A percentile compares a stretch with the other conserved stretches of the same genome.
phyloP scores from a whole-genome alignment of 2,888 invertebrate species.

The Pocota personata region DNA sequence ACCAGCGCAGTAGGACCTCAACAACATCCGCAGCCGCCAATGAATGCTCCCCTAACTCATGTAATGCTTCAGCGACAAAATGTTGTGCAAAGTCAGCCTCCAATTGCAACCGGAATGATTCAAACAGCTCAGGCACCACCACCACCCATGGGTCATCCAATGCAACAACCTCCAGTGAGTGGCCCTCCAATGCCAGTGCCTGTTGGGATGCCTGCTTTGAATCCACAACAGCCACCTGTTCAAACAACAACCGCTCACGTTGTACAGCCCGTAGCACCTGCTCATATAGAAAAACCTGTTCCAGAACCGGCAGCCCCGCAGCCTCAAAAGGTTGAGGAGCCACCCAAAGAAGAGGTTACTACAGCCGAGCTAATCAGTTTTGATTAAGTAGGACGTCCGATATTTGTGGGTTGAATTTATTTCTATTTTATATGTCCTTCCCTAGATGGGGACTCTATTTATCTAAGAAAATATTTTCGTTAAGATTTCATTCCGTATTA shows the following conservation, averaged over 20 bases:
- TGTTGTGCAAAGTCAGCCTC: slow-evolving; percentile 74
- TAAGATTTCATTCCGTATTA: slow-evolving; percentile 57
- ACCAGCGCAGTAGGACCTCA: slow-evolving; percentile 36
- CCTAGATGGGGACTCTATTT: background rate
- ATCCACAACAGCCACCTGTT: slow-evolving; percentile 64
- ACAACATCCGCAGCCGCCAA: slow-evolving; percentile 73
- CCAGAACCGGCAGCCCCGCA: slow-evolving; percentile 77
- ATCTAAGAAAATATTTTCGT: slow-evolving; percentile 44
- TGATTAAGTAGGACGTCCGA: slow-evolving; percentile 84
- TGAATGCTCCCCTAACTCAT: slow-evolving; percentile 74
- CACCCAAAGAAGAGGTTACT: slow-evolving; percentile 83
- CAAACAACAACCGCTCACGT: slow-evolving; percentile 72
- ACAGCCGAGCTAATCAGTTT: slow-evolving; percentile 93
- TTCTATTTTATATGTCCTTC: slow-evolving; percentile 24
- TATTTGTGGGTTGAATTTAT: background rate
- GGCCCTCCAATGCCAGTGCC: slow-evolving; percentile 31
- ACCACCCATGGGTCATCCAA: slow-evolving; percentile 60
- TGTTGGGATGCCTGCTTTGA: slow-evolving; percentile 42
- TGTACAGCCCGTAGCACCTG: slow-evolving; percentile 56
- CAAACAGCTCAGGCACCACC: slow-evolving; percentile 68
- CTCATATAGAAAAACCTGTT: slow-evolving; percentile 67
- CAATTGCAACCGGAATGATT: slow-evolving; percentile 68
- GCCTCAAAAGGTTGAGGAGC: slow-evolving; percentile 80
- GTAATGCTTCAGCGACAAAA: slow-evolving; percentile 76
- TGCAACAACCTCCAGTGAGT: slow-evolving; percentile 54